Conservation (phyloP, 2,113 vertebrate genomes). For the Chelonoidis abingdonii region DNA sequence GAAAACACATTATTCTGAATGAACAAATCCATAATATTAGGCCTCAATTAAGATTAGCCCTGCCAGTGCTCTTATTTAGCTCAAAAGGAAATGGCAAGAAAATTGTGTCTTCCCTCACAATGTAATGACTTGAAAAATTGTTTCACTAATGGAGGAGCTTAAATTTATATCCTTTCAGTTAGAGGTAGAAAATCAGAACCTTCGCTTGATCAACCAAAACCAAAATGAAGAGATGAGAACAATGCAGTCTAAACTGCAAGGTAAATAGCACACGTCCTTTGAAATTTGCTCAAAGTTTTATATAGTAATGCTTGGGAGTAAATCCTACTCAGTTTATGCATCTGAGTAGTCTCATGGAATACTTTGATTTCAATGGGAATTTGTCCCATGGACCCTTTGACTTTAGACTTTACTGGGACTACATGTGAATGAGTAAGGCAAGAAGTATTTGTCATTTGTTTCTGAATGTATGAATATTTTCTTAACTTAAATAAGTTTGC, state of each 20-base stretch:
- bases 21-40: not conserved
- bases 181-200: conserved; percentile 92
- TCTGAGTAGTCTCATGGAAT: not conserved
- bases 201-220: conserved; percentile 90
- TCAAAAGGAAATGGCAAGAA: conserved; percentile 6
- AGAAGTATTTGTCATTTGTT: not conserved
- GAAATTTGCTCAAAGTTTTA: not conserved
- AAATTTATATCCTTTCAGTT: conserved; percentile 83
- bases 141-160: conserved; percentile 38
- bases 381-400: not conserved
- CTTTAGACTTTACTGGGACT: not conserved
- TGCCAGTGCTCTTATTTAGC: not conserved
- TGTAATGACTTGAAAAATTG: not conserved
- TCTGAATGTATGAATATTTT: rapidly evolving
- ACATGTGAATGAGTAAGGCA: not conserved
- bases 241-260: conserved; percentile 89
- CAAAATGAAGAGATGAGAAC: conserved; percentile 90
- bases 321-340: not conserved
- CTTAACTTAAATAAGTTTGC: not conserved
- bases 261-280: conserved; percentile 72
- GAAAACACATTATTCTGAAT: not conserved
- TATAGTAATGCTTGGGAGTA: not conserved
- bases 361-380: not conserved
- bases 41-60: not conserved
- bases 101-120: not conserved